Percentiles rank a stretch among this genome's conserved stretches.
These are phyloP conservation scores for Tachuris rubrigastra DNA, from an alignment of 2,113 vertebrate genomes.

Conservation along the genomic window DNA sequence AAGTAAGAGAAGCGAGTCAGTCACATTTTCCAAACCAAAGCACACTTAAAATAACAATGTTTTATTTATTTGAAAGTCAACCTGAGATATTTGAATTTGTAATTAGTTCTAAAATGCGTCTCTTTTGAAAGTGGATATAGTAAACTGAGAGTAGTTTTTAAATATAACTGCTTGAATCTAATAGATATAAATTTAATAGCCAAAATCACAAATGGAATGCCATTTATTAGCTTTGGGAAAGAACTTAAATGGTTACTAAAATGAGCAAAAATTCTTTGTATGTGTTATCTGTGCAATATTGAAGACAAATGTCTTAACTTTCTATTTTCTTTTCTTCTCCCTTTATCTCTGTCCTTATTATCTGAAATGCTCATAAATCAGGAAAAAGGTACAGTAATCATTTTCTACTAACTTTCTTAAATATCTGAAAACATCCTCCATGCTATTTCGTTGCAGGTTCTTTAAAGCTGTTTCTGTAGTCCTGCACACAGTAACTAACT, in stretches of 20 bases:
- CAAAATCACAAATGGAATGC: not conserved
- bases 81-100: constrained; percentile 67
- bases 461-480: not conserved
- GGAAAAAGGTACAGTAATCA: constrained; percentile 72
- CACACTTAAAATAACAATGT: constrained; percentile 78
- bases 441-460: not conserved
- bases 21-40: constrained; percentile 76
- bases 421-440: not conserved
- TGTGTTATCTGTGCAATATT: constrained; percentile 34
- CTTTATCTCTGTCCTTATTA: constrained; percentile 50
- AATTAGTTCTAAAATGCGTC: constrained; percentile 55
- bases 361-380: constrained; percentile 70
- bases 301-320: constrained; percentile 49
- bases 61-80: constrained; percentile 77
- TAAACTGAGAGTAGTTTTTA: constrained; percentile 19
- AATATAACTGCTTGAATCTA: constrained; percentile 18
- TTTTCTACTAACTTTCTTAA: constrained; percentile 61
- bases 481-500: not conserved
- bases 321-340: constrained; percentile 64
- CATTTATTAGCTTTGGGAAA: not conserved
- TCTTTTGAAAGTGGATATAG: constrained; percentile 25
- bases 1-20: constrained; percentile 72
- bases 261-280: not conserved
- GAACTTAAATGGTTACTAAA: not conserved
- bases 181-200: not conserved